These are phyloP conservation scores for Vesta saturnalis DNA, from an alignment of 2,888 invertebrate genomes.

Conservation along the genomic window DNA sequence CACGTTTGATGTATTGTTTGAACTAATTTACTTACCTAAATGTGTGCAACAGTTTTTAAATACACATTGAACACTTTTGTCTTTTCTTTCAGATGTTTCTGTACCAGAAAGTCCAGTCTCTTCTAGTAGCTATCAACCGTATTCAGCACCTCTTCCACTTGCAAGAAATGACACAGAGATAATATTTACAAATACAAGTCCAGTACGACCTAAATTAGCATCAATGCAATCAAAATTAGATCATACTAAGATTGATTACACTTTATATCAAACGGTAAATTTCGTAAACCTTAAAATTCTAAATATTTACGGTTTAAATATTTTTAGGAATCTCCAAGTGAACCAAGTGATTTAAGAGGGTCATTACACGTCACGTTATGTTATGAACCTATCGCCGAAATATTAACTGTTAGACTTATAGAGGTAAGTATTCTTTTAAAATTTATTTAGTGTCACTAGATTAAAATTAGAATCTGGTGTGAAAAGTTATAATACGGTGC, in stretches of 20 bases:
- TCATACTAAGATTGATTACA: conserved; percentile 70
- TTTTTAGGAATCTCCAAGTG: conserved; percentile 44
- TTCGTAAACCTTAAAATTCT: background rate
- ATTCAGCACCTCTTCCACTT: conserved; percentile 57
- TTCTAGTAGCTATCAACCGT: conserved; percentile 61
- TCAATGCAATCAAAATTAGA: conserved; percentile 74
- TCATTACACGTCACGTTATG: conserved; percentile 70
- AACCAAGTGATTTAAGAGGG: conserved; percentile 67
- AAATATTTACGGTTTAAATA: background rate
- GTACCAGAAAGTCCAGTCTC: conserved; percentile 63
- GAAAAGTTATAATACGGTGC: no score
- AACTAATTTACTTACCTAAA: background rate
- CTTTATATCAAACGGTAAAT: conserved; percentile 66
- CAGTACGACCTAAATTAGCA: conserved; percentile 63
- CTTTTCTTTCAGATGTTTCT: conserved; percentile 54
- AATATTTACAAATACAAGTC: conserved; percentile 63
- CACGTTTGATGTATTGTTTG: no score
- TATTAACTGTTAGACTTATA: conserved; percentile 71
- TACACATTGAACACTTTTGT: background rate
- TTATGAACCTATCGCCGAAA: conserved; percentile 71
- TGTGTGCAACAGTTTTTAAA: background rate
- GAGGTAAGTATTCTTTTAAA: conserved; percentile 62
- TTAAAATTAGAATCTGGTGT: no score
- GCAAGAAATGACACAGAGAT: conserved; percentile 67
- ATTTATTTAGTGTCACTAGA: no score